Conservation (phyloP, 2,113 vertebrate species). For the Pogonocichla stellata region DNA sequence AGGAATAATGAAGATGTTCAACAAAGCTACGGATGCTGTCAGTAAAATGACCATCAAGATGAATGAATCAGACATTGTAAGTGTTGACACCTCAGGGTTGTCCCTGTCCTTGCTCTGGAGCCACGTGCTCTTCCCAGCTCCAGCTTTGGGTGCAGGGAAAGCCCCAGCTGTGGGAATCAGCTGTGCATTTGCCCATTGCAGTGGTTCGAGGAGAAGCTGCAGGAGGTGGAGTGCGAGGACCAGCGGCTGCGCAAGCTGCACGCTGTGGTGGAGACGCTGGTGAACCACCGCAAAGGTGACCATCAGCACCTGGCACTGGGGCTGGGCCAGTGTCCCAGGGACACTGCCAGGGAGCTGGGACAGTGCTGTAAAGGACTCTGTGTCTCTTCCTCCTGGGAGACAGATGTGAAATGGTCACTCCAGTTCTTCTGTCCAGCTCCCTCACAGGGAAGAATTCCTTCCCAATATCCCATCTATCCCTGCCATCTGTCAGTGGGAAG, state of each 20-base stretch:
- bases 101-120: fast-evolving
- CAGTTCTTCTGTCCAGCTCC: neutral
- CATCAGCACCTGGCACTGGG: fast-evolving
- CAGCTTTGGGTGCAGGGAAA: neutral
- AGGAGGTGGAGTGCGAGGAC: slow-evolving; percentile 94
- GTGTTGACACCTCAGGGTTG: neutral
- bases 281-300: slow-evolving; percentile 92
- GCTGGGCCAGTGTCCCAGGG: neutral
- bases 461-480: neutral
- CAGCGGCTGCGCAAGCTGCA: slow-evolving; percentile 93
- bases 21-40: slow-evolving; percentile 93
- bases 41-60: slow-evolving; percentile 99
- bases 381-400: neutral
- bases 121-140: fast-evolving
- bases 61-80: slow-evolving; percentile 95
- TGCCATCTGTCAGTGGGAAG: neutral
- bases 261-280: slow-evolving; percentile 85
- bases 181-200: slow-evolving; percentile 60
- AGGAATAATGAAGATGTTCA: slow-evolving; percentile 97
- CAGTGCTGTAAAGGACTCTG: fast-evolving
- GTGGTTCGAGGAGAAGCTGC: slow-evolving; percentile 99
- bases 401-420: neutral
- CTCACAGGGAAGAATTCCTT: neutral
- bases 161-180: neutral
- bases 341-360: neutral